Percentiles rank a stretch among this genome's conserved stretches.
phyloP scores from a whole-genome alignment of 92 coral and sea anemone species.

The Anthopleura xanthogrammica region DNA sequence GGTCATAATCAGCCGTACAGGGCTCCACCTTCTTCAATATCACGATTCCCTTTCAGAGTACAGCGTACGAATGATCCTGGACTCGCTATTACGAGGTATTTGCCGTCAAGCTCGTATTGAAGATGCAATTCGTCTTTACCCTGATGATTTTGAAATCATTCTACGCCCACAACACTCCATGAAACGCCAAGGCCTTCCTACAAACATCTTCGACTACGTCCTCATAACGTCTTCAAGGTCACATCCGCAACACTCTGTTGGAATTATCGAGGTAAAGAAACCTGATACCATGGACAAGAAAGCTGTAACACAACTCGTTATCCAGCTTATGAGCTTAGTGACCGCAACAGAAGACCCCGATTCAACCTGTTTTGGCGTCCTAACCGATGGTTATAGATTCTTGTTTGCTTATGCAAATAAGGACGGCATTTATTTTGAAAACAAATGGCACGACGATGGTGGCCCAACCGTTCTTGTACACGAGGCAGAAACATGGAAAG shows the following conservation, averaged over 20 bases:
- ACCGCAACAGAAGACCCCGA: neutral
- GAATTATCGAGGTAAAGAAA: constrained; percentile 30
- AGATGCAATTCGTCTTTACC: no score
- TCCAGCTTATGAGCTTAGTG: constrained; percentile 16
- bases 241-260: neutral
- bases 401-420: constrained; percentile 5
- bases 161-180: constrained; percentile 10
- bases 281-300: neutral
- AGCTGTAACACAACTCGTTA: constrained; percentile 4
- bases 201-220: constrained; percentile 15
- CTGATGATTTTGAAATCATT: neutral
- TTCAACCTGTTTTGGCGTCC: neutral
- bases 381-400: constrained; percentile 11
- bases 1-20: no score
- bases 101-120: neutral
- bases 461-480: neutral
- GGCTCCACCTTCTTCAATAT: no score
- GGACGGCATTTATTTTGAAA: neutral
- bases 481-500: neutral
- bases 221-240: no score
- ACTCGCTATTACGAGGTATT: neutral
- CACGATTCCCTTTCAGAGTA: no score
- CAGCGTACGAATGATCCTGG: neutral
- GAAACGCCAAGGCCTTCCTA: constrained; percentile 7
- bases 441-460: neutral